These are phyloP conservation scores for Spea multiplicata DNA, from an alignment of 2,113 vertebrate genomes.

Conservation along the genomic window DNA sequence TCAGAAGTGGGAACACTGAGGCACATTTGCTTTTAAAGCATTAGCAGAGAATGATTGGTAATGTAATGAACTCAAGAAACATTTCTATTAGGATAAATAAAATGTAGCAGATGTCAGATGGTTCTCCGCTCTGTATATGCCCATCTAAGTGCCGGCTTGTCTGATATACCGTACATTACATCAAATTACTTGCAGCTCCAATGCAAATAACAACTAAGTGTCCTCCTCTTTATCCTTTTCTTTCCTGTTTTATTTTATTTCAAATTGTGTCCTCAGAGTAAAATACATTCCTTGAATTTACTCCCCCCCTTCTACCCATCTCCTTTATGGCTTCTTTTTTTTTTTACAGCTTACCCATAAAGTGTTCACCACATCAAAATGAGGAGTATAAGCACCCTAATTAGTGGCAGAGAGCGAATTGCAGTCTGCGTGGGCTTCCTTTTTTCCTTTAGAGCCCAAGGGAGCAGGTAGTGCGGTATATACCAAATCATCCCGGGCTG, in stretches of 20 bases:
- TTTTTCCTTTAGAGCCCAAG: slow-evolving; percentile 29
- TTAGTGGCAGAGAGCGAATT: slow-evolving; percentile 22
- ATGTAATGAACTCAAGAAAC: slow-evolving; percentile 60
- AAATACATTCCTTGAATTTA: slow-evolving; percentile 21
- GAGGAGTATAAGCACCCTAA: slow-evolving; percentile 37
- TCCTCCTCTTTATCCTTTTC: slow-evolving; percentile 49
- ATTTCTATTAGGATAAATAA: slow-evolving; percentile 59
- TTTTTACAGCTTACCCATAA: slow-evolving; percentile 44
- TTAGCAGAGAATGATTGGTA: slow-evolving; percentile 58
- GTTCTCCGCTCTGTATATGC: slow-evolving; percentile 12
- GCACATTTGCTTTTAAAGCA: slow-evolving; percentile 55
- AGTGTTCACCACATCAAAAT: slow-evolving; percentile 11
- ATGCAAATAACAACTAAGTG: slow-evolving; percentile 55
- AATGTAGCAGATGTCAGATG: slow-evolving; percentile 52
- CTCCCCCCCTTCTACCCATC: not conserved
- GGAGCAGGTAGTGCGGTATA: slow-evolving; percentile 8
- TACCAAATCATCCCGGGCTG: not conserved
- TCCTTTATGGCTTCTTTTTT: slow-evolving; percentile 21
- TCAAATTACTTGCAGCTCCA: slow-evolving; percentile 52
- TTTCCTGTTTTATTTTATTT: slow-evolving; percentile 41
- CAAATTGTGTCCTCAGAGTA: slow-evolving; percentile 46
- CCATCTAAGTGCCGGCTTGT: slow-evolving; percentile 53
- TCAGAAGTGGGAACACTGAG: slow-evolving; percentile 54
- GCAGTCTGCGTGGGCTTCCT: slow-evolving; percentile 22
- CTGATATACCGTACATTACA: slow-evolving; percentile 52